These are phyloP conservation scores for Stenotaenia linearis DNA, from an alignment of 2,888 invertebrate species.

Conservation along the genomic window DNA sequence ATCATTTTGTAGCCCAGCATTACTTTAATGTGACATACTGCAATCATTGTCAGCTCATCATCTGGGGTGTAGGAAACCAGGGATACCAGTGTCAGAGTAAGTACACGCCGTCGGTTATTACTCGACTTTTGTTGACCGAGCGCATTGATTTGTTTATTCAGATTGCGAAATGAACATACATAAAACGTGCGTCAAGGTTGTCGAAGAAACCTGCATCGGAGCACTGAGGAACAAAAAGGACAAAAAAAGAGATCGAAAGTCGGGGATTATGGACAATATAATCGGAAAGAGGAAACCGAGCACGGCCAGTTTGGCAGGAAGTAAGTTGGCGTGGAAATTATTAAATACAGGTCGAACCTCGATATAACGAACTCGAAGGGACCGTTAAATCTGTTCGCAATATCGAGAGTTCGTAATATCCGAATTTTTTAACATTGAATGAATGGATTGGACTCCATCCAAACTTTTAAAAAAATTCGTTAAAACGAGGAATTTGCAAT, in stretches of 20 bases:
- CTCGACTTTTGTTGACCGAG: neutral
- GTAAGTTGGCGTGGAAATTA: neutral
- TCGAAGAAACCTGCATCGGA: slow-evolving; percentile 77
- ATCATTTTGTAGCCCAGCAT: slow-evolving; percentile 81
- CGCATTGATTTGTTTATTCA: slow-evolving; percentile 43
- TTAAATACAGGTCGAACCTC: too few relatives aligned
- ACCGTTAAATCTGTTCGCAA: too few relatives aligned
- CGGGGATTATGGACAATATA: slow-evolving; percentile 39
- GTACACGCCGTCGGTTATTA: slow-evolving; percentile 39
- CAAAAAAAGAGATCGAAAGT: slow-evolving; percentile 38
- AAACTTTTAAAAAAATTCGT: neutral
- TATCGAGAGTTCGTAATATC: too few relatives aligned
- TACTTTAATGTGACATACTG: slow-evolving; percentile 86
- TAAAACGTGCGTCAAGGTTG: slow-evolving; percentile 67
- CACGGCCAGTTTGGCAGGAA: neutral
- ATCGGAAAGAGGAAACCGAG: slow-evolving; percentile 37
- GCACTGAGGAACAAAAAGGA: slow-evolving; percentile 49
- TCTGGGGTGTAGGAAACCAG: slow-evolving; percentile 94
- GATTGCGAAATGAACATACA: slow-evolving; percentile 85
- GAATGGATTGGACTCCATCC: too few relatives aligned
- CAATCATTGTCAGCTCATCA: slow-evolving; percentile 83
- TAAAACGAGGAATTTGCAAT: too few relatives aligned
- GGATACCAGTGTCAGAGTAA: slow-evolving; percentile 91
- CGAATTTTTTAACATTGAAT: too few relatives aligned
- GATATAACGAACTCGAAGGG: too few relatives aligned